Evolutionary conservation across 1,140 invertebrate species (phyloP), one percentile per base, ranked within the genome.

Genomic region (Drosophila leontia): DNA sequence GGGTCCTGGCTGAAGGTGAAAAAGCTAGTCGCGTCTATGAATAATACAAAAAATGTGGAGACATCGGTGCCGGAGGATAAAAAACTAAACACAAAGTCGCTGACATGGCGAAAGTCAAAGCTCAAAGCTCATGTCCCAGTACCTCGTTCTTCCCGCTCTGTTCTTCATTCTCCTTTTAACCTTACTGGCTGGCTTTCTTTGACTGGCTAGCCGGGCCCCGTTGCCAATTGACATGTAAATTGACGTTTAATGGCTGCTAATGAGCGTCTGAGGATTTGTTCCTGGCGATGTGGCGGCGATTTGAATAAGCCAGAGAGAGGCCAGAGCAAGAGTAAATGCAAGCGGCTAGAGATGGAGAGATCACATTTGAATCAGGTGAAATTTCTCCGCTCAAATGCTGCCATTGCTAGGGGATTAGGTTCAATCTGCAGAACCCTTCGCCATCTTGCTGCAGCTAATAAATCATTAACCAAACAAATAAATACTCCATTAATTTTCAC

Each of bases 141-240:
- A 26, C 41, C 47, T 48, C 47, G 26, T 48, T 51, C 37, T 17
- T 13, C 23, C 41, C 17, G 11, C 17, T 41, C 17, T 32, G 29
- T n/a, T 55, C 11, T 56, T 15, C 15, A 29, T 60, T 61, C 62
- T 37, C 37, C 42, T 56, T 56, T 62, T 53, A 19, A 35, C 41
- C 41, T 59, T 61, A 45, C 75, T 50, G 29, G 45, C 51, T 47
- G 34, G 41, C 61, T 76, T 68, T 41, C 35, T 57, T 69, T 69
- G 61, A 58, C 57, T 76, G 65, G 59, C 58, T 78, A 35, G 56
- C 72, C 65, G 59, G 48, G 53, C 77, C 58, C 74, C 57, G 62
- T 78, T 74, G 86, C 85, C 85, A 90, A 91, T 91, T 91, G 88
- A 91, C 88, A 91, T 91, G 88, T 88, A 91, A 91, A 91, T 91